Evolutionary conservation across 2,888 invertebrate species (phyloP).

Genomic region (Andricus curvator): DNA sequence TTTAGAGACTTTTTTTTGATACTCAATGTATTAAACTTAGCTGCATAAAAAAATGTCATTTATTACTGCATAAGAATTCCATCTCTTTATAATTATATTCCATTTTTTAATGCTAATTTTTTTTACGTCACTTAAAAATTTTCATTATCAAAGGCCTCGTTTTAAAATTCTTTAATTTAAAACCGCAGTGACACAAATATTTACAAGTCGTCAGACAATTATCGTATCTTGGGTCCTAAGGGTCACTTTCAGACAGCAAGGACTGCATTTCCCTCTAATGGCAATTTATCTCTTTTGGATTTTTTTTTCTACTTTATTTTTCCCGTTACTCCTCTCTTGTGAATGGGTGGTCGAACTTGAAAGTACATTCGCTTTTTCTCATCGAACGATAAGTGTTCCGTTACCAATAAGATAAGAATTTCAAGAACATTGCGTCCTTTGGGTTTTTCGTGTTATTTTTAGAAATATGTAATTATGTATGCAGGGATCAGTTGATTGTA

Average conservation of each 20-base stretch:
- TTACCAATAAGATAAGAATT: slow-evolving; percentile 22
- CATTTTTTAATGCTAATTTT: too few species aligned
- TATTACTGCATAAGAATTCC: too few species aligned
- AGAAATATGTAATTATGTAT: slow-evolving; percentile 21
- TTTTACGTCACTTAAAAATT: too few species aligned
- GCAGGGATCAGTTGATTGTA: slow-evolving; percentile 23
- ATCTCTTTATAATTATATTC: too few species aligned
- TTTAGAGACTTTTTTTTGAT: too few species aligned
- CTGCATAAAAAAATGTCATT: background rate
- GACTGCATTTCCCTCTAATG: background rate
- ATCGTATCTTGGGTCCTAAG: slow-evolving; percentile 7
- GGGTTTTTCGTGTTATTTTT: background rate
- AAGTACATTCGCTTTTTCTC: slow-evolving; percentile 7
- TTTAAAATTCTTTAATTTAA: background rate
- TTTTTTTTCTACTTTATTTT: background rate
- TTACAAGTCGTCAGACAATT: background rate
- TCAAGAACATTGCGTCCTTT: slow-evolving; percentile 24
- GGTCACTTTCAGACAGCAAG: background rate
- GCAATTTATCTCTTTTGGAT: background rate
- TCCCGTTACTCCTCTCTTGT: slow-evolving; percentile 8
- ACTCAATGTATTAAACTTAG: too few species aligned
- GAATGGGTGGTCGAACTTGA: slow-evolving; percentile 4
- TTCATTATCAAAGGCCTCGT: too few species aligned
- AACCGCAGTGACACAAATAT: background rate
- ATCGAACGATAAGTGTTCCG: slow-evolving; percentile 37